Percentiles rank a stretch among this genome's conserved stretches.
These are phyloP conservation scores for Drosophila willistoni DNA, from an alignment of 1,140 invertebrate genomes.

Conservation along the genomic window DNA sequence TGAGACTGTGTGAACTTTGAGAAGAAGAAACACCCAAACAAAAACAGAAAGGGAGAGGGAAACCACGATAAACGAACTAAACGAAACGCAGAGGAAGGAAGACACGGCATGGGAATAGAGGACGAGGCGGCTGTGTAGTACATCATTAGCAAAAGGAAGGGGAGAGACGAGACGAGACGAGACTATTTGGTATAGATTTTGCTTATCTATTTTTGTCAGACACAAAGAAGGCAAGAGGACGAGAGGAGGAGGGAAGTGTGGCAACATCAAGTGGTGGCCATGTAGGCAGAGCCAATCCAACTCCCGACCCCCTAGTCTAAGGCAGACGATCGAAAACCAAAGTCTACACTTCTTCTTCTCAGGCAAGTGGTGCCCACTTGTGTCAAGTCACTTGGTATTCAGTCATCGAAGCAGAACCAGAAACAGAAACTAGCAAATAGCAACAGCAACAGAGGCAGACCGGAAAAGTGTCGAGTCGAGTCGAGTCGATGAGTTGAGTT, in stretches of 20 bases:
- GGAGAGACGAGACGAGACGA: background rate
- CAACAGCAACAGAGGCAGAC: slow-evolving; percentile 14
- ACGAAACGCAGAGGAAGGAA: slow-evolving; percentile 18
- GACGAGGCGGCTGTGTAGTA: slow-evolving; percentile 19
- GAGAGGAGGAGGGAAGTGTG: slow-evolving; percentile 19
- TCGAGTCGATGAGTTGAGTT: slow-evolving; percentile 68
- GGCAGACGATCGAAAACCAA: slow-evolving; percentile 25
- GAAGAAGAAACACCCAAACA: slow-evolving; percentile 33
- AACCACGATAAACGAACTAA: slow-evolving; percentile 26
- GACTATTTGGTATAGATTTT: slow-evolving; percentile 44
- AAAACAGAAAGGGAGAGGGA: no score
- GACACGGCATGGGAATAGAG: slow-evolving; percentile 20
- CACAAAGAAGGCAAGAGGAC: slow-evolving; percentile 15
- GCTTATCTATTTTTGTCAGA: slow-evolving; percentile 24
- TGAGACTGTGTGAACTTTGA: slow-evolving; percentile 41
- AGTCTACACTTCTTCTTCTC: background rate
- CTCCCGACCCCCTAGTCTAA: slow-evolving; percentile 39
- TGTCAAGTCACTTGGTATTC: slow-evolving; percentile 66
- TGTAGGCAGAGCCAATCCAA: slow-evolving; percentile 22
- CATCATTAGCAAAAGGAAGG: slow-evolving; percentile 35
- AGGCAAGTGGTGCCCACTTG: slow-evolving; percentile 34
- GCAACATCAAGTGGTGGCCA: slow-evolving; percentile 63
- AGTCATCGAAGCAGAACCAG: slow-evolving; percentile 58
- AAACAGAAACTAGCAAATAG: no score
- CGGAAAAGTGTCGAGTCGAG: slow-evolving; percentile 50